phyloP scores from a whole-genome alignment of 1,140 invertebrate species.

The Trissolcus basalis region DNA sequence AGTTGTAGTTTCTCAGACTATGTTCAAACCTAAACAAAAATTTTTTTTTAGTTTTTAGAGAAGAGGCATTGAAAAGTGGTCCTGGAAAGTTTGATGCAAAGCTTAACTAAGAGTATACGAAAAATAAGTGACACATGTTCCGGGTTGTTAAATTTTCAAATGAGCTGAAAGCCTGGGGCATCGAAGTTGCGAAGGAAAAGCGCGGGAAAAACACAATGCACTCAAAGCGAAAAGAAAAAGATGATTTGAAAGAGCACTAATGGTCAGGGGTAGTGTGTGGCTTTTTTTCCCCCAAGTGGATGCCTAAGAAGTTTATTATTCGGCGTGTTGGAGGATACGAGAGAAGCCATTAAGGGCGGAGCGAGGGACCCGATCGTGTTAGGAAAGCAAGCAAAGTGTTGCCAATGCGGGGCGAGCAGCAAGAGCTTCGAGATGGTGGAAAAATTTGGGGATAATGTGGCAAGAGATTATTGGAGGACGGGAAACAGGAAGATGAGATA shows the following conservation, averaged over 20 bases:
- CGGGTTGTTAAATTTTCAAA: slow-evolving; percentile 20
- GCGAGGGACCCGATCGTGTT: slow-evolving; percentile 48
- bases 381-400: slow-evolving; percentile 52
- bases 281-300: slow-evolving; percentile 25
- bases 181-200: too few relatives aligned
- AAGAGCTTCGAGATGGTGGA: slow-evolving; percentile 33
- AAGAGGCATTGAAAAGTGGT: too few relatives aligned
- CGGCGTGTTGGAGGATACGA: slow-evolving; percentile 42
- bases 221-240: slow-evolving; percentile 11
- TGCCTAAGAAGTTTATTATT: slow-evolving; percentile 40
- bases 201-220: neutral
- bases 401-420: slow-evolving; percentile 49
- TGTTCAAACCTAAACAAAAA: too few relatives aligned
- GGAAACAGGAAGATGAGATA: slow-evolving; percentile 18
- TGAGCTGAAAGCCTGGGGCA: slow-evolving; percentile 12
- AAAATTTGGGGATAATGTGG: slow-evolving; percentile 56
- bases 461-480: slow-evolving; percentile 51
- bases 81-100: too few relatives aligned
- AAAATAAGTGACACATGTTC: slow-evolving; percentile 18
- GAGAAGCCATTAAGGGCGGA: slow-evolving; percentile 53
- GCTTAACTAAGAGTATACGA: too few relatives aligned
- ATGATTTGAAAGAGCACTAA: slow-evolving; percentile 24
- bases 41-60: too few relatives aligned
- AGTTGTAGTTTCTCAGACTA: too few relatives aligned
- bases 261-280: slow-evolving; percentile 29